A percentile compares a stretch with the other conserved stretches of the same genome.
Evolutionary conservation across 2,797 vertebrate species (phyloP).

Genomic region (Crenuchus spilurus): DNA sequence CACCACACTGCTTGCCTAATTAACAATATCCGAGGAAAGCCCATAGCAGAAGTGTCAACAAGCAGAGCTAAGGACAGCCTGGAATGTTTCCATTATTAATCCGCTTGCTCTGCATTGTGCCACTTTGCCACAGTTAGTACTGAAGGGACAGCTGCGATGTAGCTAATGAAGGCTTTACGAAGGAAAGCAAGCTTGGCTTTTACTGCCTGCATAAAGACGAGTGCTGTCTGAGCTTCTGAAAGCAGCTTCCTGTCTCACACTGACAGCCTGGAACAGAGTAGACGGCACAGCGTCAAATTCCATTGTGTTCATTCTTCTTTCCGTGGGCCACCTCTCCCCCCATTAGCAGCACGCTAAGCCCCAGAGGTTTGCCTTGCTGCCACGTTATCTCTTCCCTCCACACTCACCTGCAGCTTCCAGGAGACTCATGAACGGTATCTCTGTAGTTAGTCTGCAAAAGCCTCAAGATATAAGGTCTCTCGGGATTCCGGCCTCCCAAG

Average conservation of each 20-base stretch:
- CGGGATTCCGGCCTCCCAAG: neutral
- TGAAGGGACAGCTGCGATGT: neutral
- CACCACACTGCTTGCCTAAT: neutral
- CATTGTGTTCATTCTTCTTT: neutral
- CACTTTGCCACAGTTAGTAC: neutral
- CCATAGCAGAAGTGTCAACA: neutral
- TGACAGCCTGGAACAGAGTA: neutral
- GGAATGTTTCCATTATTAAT: neutral
- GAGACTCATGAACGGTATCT: neutral
- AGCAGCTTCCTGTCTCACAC: neutral
- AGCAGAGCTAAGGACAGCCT: neutral
- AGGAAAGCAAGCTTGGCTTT: neutral
- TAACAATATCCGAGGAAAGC: neutral
- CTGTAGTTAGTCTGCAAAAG: constrained; percentile 23
- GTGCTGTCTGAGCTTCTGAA: constrained; percentile 8
- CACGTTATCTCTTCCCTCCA: constrained; percentile 9
- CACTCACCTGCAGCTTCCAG: constrained; percentile 26
- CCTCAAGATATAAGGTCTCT: constrained; percentile 31
- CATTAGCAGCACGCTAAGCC: neutral
- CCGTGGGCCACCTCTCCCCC: neutral
- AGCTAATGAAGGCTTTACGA: constrained; percentile 17
- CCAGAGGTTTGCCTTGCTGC: neutral
- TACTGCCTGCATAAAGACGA: constrained; percentile 3
- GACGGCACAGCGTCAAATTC: neutral
- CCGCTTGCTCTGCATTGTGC: neutral